Conservation (phyloP, 1,140 invertebrate genomes). For the Drosophila sp. region DNA sequence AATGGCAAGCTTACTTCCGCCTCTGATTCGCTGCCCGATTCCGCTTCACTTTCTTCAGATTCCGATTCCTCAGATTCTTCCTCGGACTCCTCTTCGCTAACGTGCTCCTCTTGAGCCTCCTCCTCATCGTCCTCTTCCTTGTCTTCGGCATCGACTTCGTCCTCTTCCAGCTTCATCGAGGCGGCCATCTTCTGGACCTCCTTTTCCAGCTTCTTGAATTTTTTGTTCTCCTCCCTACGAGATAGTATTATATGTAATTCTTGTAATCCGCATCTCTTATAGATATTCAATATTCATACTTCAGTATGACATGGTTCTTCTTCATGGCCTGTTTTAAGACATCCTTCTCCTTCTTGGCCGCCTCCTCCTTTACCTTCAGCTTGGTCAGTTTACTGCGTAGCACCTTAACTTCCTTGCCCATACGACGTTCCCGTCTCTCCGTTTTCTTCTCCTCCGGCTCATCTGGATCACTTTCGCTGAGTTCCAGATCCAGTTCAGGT, state of each 20-base stretch:
- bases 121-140: conserved; percentile 86
- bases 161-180: conserved; percentile 90
- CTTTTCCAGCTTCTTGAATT: conserved; percentile 90
- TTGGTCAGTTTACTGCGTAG: conserved; percentile 90
- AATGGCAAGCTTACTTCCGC: conserved; percentile 83
- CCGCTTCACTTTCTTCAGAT: conserved; percentile 85
- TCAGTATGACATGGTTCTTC: conserved; percentile 90
- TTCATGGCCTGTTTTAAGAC: conserved; percentile 91
- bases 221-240: conserved; percentile 88
- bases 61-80: conserved; percentile 87
- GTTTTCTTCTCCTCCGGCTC: conserved; percentile 89
- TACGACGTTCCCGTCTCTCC: conserved; percentile 85
- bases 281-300: conserved; percentile 62
- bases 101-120: conserved; percentile 85
- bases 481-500: conserved; percentile 83
- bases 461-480: conserved; percentile 86
- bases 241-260: neutral
- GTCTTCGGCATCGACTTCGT: conserved; percentile 89
- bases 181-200: conserved; percentile 95
- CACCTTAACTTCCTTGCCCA: conserved; percentile 89
- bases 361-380: conserved; percentile 90
- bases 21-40: conserved; percentile 88
- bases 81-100: conserved; percentile 87
- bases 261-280: neutral
- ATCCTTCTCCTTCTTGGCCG: conserved; percentile 90